Evolutionary conservation across 2,888 invertebrate species (phyloP), one percentile per base, ranked within the genome.

Genomic region (Andrena camellia): DNA sequence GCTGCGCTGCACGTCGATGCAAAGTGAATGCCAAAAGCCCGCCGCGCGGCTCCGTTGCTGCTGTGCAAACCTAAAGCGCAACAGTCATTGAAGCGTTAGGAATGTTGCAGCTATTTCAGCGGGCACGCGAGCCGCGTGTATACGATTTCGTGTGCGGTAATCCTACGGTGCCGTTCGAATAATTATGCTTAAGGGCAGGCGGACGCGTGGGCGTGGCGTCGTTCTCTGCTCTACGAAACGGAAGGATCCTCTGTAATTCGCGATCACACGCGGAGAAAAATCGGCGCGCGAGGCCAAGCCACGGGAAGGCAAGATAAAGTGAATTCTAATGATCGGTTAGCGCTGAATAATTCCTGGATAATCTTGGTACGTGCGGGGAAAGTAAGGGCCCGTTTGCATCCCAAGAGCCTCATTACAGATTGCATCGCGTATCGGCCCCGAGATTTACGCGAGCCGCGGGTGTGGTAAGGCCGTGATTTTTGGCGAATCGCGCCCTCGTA

Each of bases 301-400:
- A 5, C 8, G n/a, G 69, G n/a, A 23, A 59, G 59, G 57, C 83
- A 81, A 88, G 90, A 90, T 89, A 90, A 90, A 92, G 90, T 90
- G 90, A 91, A 92, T 92, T 86, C 89, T 89, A 90, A 91, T 91
- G 91, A 92, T 91, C 90, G 87, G 86, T 81, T 86, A 83, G 84
- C 78, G 78, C 82, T 86, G 92, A 92, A 92, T 92, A 92, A 92
- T 91, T 90, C 87, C 71, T 69, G 87, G 87, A 90, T 90, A 91
- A 90, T 87, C 88, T 86, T 75, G 74, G 87, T 83, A 90, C 90
- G 90, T 90, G 91, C 86, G 78, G 86, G 69, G 89, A 88, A 89
- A 90, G 87, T 87, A 84, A 87, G 90, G 83, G 77, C 71, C 63
- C 85, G 78, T 85, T 89, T 85, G 88, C 88, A 90, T 88, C 82